These are phyloP conservation scores for Diadegma fenestrale DNA, from an alignment of 2,888 invertebrate species.

Conservation along the genomic window DNA sequence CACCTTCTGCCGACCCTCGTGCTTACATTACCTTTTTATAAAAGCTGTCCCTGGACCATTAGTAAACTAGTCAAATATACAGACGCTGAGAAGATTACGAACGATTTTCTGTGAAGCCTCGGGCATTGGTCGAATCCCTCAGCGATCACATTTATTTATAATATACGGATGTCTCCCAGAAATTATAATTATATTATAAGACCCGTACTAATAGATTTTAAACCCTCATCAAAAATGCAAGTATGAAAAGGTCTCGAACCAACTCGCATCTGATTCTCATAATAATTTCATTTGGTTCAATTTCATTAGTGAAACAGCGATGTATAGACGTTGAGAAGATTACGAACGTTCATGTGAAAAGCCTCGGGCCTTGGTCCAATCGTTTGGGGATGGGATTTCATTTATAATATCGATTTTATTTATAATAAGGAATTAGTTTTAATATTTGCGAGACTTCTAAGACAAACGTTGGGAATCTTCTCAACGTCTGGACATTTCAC, in stretches of 20 bases:
- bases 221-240: background rate
- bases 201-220: background rate
- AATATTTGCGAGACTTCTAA: no score
- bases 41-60: conserved; percentile 48
- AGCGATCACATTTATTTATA: conserved; percentile 26
- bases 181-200: conserved; percentile 10
- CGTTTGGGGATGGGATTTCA: no score
- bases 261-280: no score
- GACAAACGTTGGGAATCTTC: no score
- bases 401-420: no score
- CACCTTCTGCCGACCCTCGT: conserved; percentile 13
- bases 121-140: background rate
- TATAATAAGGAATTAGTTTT: no score
- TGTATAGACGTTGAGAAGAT: no score
- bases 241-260: background rate
- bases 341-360: no score
- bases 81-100: conserved; percentile 43
- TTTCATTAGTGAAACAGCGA: no score
- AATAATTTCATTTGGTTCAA: no score
- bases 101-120: conserved; percentile 37
- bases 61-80: conserved; percentile 16
- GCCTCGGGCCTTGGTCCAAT: no score
- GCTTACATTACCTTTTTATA: conserved; percentile 34
- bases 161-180: background rate
- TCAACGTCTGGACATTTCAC: no score